A percentile compares a stretch with the other conserved stretches of the same genome.
These are phyloP conservation scores for Drosophila nr. perissopoda DNA, from an alignment of 2,888 invertebrate species.

Conservation along the genomic window DNA sequence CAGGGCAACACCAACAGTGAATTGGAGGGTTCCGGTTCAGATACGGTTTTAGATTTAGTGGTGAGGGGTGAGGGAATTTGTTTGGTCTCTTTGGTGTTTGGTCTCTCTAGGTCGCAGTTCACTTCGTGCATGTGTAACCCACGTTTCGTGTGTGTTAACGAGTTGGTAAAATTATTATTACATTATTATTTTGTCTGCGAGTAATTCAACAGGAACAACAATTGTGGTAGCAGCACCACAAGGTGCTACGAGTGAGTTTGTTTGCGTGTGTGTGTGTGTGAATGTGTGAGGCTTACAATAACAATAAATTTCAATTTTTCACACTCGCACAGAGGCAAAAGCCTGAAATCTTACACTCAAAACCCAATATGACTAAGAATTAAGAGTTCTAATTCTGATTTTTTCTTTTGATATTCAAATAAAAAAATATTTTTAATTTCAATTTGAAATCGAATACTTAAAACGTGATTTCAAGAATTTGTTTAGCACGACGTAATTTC, in stretches of 20 bases:
- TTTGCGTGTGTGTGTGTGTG: conserved; percentile 21
- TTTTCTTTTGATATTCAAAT: not conserved
- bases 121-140: conserved; percentile 45
- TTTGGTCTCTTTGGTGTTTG: conserved; percentile 9
- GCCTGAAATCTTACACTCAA: conserved; percentile 19
- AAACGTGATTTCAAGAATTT: not conserved
- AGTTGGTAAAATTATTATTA: conserved; percentile 82
- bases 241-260: conserved; percentile 22
- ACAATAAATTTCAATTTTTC: conserved; percentile 79
- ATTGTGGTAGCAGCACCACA: conserved; percentile 15
- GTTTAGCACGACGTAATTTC: too few relatives aligned
- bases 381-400: not conserved
- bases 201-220: conserved; percentile 58
- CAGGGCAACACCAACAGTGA: not conserved
- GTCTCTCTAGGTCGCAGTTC: conserved; percentile 28
- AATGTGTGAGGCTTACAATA: conserved; percentile 67
- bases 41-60: not conserved
- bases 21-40: not conserved
- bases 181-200: conserved; percentile 79
- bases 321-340: conserved; percentile 46
- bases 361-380: not conserved
- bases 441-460: not conserved
- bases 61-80: not conserved
- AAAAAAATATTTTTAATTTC: not conserved
- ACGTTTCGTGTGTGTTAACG: conserved; percentile 79